Conservation (phyloP, 2,888 invertebrate species). For the Scaptomyza flava region DNA sequence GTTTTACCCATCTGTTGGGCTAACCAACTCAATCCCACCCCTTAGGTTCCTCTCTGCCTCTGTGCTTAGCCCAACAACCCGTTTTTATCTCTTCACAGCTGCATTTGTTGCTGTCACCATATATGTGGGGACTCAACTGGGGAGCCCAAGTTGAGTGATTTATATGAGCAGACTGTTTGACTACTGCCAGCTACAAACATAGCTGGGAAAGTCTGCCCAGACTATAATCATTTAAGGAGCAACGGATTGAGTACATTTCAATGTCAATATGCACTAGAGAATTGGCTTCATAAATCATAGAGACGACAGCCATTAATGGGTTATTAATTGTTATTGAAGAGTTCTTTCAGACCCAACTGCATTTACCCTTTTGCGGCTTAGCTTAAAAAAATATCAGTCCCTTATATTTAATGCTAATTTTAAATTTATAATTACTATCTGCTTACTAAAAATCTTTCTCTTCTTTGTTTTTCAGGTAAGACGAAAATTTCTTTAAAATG, state of each 20-base stretch:
- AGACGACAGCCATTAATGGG: slow-evolving; percentile 36
- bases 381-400: slow-evolving; percentile 12
- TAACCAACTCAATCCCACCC: background rate
- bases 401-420: slow-evolving; percentile 40
- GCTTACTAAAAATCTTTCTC: slow-evolving; percentile 16
- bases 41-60: no score
- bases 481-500: slow-evolving; percentile 1
- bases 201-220: slow-evolving; percentile 58
- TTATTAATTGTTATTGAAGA: slow-evolving; percentile 57
- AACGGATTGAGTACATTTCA: slow-evolving; percentile 34
- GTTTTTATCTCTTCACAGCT: slow-evolving; percentile 38
- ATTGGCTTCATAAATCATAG: slow-evolving; percentile 29
- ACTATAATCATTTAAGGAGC: background rate
- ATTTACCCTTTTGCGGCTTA: slow-evolving; percentile 18
- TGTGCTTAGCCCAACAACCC: slow-evolving; percentile 22
- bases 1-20: slow-evolving; percentile 29
- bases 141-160: slow-evolving; percentile 58
- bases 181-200: slow-evolving; percentile 1
- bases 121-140: slow-evolving; percentile 14
- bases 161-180: slow-evolving; percentile 59
- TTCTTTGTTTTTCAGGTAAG: slow-evolving; percentile 58
- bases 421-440: slow-evolving; percentile 17
- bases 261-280: slow-evolving; percentile 35
- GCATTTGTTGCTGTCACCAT: slow-evolving; percentile 25
- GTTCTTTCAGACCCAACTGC: slow-evolving; percentile 5